These are phyloP conservation scores for Malurus elegans DNA, from an alignment of 2,113 vertebrate species.

Conservation along the genomic window DNA sequence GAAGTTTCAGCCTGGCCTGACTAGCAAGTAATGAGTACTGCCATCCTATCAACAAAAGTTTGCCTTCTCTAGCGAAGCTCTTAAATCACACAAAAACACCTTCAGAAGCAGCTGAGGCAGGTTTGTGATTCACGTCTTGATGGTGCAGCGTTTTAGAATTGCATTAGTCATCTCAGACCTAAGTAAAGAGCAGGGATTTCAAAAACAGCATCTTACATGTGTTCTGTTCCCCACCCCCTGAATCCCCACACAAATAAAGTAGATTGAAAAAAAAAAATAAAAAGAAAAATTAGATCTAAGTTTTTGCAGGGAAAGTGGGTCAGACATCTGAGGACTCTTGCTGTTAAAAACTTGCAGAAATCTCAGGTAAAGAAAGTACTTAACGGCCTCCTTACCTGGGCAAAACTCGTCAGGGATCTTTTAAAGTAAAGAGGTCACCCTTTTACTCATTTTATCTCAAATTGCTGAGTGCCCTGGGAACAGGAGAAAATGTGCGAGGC, in stretches of 20 bases:
- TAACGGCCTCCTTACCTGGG: not conserved
- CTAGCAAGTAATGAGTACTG: not conserved
- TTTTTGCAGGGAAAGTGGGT: not conserved
- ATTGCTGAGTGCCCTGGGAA: not conserved
- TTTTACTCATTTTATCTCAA: constrained; percentile 30
- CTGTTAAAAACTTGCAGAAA: not conserved
- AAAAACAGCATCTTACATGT: not conserved
- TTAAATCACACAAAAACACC: not conserved
- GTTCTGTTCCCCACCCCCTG: not conserved
- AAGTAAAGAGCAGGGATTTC: not conserved
- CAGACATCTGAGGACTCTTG: not conserved
- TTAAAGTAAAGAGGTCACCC: constrained; percentile 24
- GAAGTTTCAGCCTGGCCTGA: constrained; percentile 25
- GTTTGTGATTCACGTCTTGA: not conserved
- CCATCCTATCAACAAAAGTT: not conserved
- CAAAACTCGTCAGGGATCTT: not conserved
- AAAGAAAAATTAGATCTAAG: not conserved
- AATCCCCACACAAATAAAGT: not conserved
- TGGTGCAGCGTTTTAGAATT: not conserved
- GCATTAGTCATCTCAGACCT: not conserved
- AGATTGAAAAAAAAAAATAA: not conserved
- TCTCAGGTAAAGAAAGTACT: constrained; percentile 20
- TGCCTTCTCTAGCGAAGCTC: not conserved
- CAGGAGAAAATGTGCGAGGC: not conserved
- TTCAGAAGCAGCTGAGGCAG: not conserved